phyloP scores from a whole-genome alignment of 2,888 invertebrate species.

The Marronus borbonicus region DNA sequence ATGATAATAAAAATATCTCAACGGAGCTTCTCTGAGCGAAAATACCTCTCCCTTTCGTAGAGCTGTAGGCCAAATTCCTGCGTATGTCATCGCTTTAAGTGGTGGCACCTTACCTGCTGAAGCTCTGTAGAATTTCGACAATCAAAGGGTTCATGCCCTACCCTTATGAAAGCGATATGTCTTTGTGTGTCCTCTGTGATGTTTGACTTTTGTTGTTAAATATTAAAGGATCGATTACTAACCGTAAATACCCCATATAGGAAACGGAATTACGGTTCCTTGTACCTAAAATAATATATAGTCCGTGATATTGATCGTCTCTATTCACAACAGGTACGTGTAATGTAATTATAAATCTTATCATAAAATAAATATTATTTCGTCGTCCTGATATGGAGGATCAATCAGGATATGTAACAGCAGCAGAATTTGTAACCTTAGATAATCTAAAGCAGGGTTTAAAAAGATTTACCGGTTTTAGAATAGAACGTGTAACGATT shows the following conservation, averaged over 20 bases:
- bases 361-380: conserved; percentile 37
- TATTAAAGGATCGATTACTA: conserved; percentile 14
- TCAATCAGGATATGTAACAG: conserved; percentile 20
- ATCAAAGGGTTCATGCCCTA: neutral
- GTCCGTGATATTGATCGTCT: too few species aligned
- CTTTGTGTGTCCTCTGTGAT: neutral
- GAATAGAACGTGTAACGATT: too few species aligned
- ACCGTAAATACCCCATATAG: neutral
- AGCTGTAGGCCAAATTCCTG: conserved; percentile 1
- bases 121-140: too few species aligned
- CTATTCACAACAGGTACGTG: neutral
- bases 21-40: neutral
- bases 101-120: too few species aligned
- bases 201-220: neutral
- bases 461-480: neutral
- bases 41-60: neutral
- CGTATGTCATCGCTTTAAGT: neutral
- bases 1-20: too few species aligned
- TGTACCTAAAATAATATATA: too few species aligned
- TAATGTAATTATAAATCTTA: conserved; percentile 2
- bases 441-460: neutral
- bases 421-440: neutral
- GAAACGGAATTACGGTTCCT: too few species aligned
- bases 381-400: conserved; percentile 6
- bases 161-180: neutral